Base-by-base conservation (phyloP, 53 echinoderm and acorn worm genomes). In the Luidia sarsii region DNA sequence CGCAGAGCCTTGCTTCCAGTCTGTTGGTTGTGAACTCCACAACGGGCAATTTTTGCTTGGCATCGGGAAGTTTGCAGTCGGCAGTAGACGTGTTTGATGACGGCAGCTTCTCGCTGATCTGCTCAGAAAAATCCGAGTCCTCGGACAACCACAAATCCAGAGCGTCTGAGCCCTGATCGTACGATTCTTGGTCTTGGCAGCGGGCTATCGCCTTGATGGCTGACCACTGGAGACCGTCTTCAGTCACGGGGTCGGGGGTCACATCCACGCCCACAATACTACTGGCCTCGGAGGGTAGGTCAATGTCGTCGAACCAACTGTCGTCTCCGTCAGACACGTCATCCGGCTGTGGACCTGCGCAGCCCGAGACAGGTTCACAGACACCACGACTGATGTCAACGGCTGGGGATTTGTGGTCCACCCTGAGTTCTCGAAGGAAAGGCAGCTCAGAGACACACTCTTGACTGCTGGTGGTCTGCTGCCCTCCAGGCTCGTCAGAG, bases 251-350 rank as follows among this genome's bases (percentile, higher is more conserved):
- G 16, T 77, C 62, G 30, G 77, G 45, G 18, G 60, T 32, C 18
- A 61, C 77, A 43, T 77, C 51, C 2, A 21, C 59, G 3, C 19
- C 77, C 2, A 46, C 61, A n/a, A 77, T 59, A 10, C 60, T 33
- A 38, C 46, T 62, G 7, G 62, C 32, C 32, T 77, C 60, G 27
- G 77, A 46, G 35, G 60, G 77, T 10, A 60, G 43, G 10, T 43
- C 60, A 10, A 59, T 30, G 33, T 33, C 61, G 32, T 77, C 43
- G 35, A 77, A 77, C 77, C 77, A 77, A 18, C 20, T 61, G 31
- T 61, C 39, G 59, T 46, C 41, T 20, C 61, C 77, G 21, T 77
- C 77, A 9, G 31, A 28, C n/a, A n/a, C n/a, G n/a, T n/a, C n/a
- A n/a, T n/a, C n/a, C n/a, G n/a, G n/a, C n/a, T n/a, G n/a, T n/a